Conservation (phyloP, 1,140 invertebrate genomes). For the Heliconius hermathena region DNA sequence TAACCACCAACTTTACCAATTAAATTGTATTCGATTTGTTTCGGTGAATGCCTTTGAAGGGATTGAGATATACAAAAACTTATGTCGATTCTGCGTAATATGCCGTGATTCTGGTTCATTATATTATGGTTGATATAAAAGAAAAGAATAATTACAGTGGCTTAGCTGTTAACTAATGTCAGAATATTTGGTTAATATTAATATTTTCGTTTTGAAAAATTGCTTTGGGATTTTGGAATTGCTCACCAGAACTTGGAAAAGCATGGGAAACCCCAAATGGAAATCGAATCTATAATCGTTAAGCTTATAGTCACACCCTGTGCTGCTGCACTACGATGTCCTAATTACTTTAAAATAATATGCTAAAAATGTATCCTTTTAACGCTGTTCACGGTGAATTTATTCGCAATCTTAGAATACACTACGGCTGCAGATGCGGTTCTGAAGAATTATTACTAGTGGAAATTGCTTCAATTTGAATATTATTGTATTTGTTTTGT, state of each 20-base stretch:
- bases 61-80: slow-evolving; percentile 11
- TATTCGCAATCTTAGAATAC: slow-evolving; percentile 38
- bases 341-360: slow-evolving; percentile 36
- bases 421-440: slow-evolving; percentile 40
- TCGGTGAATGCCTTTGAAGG: slow-evolving; percentile 52
- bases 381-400: slow-evolving; percentile 33
- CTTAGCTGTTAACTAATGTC: not conserved
- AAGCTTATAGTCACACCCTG: too few relatives aligned
- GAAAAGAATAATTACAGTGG: not conserved
- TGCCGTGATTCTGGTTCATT: slow-evolving; percentile 15
- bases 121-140: not conserved
- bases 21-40: slow-evolving; percentile 65
- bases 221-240: too few relatives aligned
- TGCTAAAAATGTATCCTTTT: slow-evolving; percentile 35
- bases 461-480: slow-evolving; percentile 43
- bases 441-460: slow-evolving; percentile 38
- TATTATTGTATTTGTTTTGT: slow-evolving; percentile 35
- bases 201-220: too few relatives aligned
- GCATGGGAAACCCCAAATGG: too few relatives aligned
- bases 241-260: too few relatives aligned
- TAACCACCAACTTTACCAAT: slow-evolving; percentile 66
- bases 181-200: too few relatives aligned
- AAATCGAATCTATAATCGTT: too few relatives aligned
- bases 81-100: not conserved
- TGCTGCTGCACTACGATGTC: not conserved